phyloP scores from a whole-genome alignment of 2,888 invertebrate species.

The Andrena trimmerana region DNA sequence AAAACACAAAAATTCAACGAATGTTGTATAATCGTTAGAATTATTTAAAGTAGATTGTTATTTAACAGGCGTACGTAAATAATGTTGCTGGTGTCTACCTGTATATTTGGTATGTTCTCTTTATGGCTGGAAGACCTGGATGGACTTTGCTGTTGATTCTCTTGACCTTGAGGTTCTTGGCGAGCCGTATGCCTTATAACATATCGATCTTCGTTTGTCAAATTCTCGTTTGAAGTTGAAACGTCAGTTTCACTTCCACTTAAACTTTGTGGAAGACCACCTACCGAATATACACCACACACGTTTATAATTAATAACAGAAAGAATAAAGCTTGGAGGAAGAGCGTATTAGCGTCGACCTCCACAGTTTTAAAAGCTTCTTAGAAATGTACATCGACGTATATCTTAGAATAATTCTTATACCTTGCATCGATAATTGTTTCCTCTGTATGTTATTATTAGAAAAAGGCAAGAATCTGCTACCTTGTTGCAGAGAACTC shows the following conservation, averaged over 20 bases:
- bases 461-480: constrained; percentile 88
- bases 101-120: constrained; percentile 84
- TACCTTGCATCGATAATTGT: constrained; percentile 86
- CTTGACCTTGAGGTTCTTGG: constrained; percentile 97
- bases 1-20: background rate
- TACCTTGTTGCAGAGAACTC: constrained; percentile 88
- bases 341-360: too few species aligned
- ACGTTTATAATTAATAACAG: background rate
- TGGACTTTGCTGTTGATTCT: constrained; percentile 89
- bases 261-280: constrained; percentile 90
- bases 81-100: constrained; percentile 69
- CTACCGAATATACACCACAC: constrained; percentile 76
- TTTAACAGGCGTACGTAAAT: background rate
- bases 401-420: constrained; percentile 2
- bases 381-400: background rate
- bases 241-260: constrained; percentile 96
- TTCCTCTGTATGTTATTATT: constrained; percentile 88
- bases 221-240: constrained; percentile 95
- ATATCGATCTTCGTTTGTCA: constrained; percentile 94
- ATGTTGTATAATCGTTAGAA: background rate
- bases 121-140: constrained; percentile 86
- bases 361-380: background rate
- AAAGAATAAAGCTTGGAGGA: background rate
- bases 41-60: background rate
- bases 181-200: constrained; percentile 93